phyloP scores from a whole-genome alignment of 2,113 vertebrate genomes.

The Shinisaurus crocodilurus region DNA sequence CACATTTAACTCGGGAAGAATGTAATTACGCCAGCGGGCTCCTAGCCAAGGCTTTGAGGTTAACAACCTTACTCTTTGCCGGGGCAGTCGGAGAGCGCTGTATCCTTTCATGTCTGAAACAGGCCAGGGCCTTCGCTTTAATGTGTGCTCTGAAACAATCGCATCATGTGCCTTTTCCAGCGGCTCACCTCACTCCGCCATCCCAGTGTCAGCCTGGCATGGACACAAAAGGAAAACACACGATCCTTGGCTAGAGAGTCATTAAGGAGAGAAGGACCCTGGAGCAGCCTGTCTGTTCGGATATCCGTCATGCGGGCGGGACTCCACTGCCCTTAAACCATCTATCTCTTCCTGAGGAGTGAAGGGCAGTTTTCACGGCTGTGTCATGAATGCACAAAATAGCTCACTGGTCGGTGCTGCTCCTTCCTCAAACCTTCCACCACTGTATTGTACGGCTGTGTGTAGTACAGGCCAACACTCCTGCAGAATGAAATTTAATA shows the following conservation, averaged over 20 bases:
- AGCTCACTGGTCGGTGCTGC: not conserved
- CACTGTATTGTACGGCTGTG: not conserved
- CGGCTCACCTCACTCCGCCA: not conserved
- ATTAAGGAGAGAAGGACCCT: not conserved
- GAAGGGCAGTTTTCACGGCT: not conserved
- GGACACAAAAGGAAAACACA: not conserved
- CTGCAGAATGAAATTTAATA: too few relatives aligned
- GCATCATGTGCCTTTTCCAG: not conserved
- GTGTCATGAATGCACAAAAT: not conserved
- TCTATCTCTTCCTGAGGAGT: not conserved
- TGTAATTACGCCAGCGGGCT: conserved; percentile 17
- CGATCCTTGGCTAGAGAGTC: not conserved
- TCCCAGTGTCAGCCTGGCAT: not conserved
- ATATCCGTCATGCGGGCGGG: not conserved
- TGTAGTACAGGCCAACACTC: not conserved
- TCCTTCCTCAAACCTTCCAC: not conserved
- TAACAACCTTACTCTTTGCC: conserved; percentile 5
- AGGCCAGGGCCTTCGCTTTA: not conserved
- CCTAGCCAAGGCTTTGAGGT: accelerated
- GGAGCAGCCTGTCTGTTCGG: not conserved
- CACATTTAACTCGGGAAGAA: not conserved
- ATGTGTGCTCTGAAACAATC: not conserved
- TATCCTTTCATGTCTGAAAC: not conserved
- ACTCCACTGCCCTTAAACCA: not conserved
- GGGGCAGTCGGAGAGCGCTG: too few relatives aligned